Evolutionary conservation across 2,888 invertebrate species (phyloP).

Genomic region (Anagyrus pseudococci): DNA sequence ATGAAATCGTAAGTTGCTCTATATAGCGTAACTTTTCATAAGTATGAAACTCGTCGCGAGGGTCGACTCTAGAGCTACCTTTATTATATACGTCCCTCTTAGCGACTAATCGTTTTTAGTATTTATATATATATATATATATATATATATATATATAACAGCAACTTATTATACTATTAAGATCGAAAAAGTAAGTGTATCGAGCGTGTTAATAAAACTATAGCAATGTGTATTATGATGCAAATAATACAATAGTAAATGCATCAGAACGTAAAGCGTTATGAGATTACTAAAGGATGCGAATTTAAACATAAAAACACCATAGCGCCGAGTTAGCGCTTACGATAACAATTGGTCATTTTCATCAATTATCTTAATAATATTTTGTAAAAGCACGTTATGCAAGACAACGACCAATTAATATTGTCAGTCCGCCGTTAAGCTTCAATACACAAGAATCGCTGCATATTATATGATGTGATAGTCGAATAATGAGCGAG

Average conservation of each 20-base stretch:
- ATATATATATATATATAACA: conserved; percentile 36
- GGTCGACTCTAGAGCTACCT: conserved; percentile 19
- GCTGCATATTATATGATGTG: conserved; percentile 53
- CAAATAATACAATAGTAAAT: conserved; percentile 7
- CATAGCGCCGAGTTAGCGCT: background rate
- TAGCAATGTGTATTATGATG: conserved; percentile 31
- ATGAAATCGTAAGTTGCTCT: conserved; percentile 11
- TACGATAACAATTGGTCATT: background rate
- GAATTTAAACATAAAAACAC: background rate
- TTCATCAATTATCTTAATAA: conserved; percentile 19
- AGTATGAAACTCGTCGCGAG: conserved; percentile 10
- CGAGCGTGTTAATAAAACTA: conserved; percentile 31
- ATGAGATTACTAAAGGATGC: background rate
- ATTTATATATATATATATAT: conserved; percentile 41
- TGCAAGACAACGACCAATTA: conserved; percentile 28
- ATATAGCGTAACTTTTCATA: background rate
- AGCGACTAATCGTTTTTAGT: conserved; percentile 38
- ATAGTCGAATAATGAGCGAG: conserved; percentile 52
- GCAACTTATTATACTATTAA: conserved; percentile 34
- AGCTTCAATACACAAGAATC: conserved; percentile 38
- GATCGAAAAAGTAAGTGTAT: conserved; percentile 30
- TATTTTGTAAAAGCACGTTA: conserved; percentile 32
- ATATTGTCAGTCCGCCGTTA: conserved; percentile 22
- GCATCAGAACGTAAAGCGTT: conserved; percentile 3
- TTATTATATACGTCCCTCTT: conserved; percentile 23